phyloP scores from a whole-genome alignment of 2,888 invertebrate species.

The Agrilus cyanescens region DNA sequence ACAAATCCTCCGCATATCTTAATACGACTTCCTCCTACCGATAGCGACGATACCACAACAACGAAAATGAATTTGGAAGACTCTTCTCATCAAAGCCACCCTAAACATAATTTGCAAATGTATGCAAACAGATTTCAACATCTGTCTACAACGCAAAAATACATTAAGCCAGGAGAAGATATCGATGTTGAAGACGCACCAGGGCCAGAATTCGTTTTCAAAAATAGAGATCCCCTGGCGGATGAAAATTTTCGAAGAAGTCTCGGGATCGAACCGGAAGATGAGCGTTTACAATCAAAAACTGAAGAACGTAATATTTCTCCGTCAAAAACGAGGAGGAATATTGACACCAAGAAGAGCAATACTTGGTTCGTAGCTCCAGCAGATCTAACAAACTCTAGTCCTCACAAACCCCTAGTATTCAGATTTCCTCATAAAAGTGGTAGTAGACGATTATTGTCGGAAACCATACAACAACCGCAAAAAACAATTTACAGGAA shows the following conservation, averaged over 20 bases:
- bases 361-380: slow-evolving; percentile 24
- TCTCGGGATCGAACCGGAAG: slow-evolving; percentile 2
- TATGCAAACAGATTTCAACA: too few relatives aligned
- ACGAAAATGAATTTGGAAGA: slow-evolving; percentile 5
- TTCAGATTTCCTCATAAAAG: slow-evolving; percentile 27
- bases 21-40: too few relatives aligned
- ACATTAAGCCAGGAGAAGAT: slow-evolving; percentile 8
- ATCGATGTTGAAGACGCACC: slow-evolving; percentile 6
- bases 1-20: too few relatives aligned
- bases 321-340: slow-evolving; percentile 16
- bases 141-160: too few relatives aligned
- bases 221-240: slow-evolving; percentile 2
- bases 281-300: slow-evolving; percentile 7
- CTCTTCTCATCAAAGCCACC: neutral
- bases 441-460: slow-evolving; percentile 9
- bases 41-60: slow-evolving; percentile 7
- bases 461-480: slow-evolving; percentile 10
- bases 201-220: slow-evolving; percentile 4
- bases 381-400: slow-evolving; percentile 18
- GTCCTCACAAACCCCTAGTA: slow-evolving; percentile 26
- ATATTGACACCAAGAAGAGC: slow-evolving; percentile 21
- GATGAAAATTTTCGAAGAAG: neutral
- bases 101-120: neutral
- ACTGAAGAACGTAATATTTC: slow-evolving; percentile 2
- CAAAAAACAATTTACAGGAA: slow-evolving; percentile 23